Evolutionary conservation across 2,888 invertebrate species (phyloP), one percentile per base, ranked within the genome.

Genomic region (Lepas anatifera): DNA sequence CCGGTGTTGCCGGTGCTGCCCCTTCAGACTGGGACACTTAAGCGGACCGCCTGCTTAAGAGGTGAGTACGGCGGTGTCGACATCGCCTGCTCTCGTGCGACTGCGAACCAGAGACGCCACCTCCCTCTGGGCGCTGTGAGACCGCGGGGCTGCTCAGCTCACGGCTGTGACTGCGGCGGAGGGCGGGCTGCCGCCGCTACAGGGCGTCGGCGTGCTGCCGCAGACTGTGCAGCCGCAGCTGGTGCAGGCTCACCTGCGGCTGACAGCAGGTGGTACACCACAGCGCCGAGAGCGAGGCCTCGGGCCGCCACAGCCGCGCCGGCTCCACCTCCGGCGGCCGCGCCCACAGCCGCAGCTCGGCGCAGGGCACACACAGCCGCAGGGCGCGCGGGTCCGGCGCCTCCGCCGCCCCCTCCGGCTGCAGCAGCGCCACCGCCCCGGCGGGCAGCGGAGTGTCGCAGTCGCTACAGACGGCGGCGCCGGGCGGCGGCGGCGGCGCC

Each of bases 151-250:
- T n/a, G n/a, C n/a, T n/a, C n/a, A n/a, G n/a, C n/a, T n/a, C n/a
- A n/a, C n/a, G n/a, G n/a, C n/a, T n/a, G 41, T 3, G 41, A 41
- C 41, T 41, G 16, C 16, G 41, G 41, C 41, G 11, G 41, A 13
- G 41, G 41, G 41, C 41, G 41, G 41, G 41, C 41, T 10, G 41
- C 10, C 25, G 48, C 48, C 25, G 11, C 58, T 58, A 58, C 8
- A 58, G 32, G 32, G 8, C 35, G 35, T 58, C 58, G 22, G 35
- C 58, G 58, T 58, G 58, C 58, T 58, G 58, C 2, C 58, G 58
- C 58, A 58, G 58, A 10, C 58, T 35, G 58, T 58, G 58, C 58
- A 58, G 58, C 22, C 58, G 58, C 58, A 58, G 58, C 58, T 58
- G 58, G 35, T 58, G 58, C 4, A 58, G 58, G 16, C 25, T 25